A percentile compares a stretch with the other conserved stretches of the same genome.
phyloP scores from a whole-genome alignment of 2,113 vertebrate genomes.

The Ptilorrhoa leucosticta region DNA sequence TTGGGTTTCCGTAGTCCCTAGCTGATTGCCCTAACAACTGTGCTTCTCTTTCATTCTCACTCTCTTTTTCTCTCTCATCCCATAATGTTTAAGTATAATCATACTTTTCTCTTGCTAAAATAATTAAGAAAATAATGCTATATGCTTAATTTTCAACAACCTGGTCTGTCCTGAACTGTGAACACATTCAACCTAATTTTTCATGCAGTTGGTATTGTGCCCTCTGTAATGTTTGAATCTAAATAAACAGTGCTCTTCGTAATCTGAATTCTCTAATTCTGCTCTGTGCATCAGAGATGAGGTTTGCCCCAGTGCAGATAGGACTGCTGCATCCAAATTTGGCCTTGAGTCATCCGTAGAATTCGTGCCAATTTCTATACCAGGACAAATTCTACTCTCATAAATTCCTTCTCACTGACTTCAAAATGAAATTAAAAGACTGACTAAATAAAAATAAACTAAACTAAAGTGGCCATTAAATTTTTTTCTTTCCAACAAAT shows the following conservation, averaged over 20 bases:
- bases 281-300: not conserved
- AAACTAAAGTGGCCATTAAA: not conserved
- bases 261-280: not conserved
- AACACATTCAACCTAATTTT: not conserved
- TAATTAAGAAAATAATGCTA: not conserved
- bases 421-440: not conserved
- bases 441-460: slow-evolving; percentile 10
- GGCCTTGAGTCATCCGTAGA: not conserved
- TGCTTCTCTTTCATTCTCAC: not conserved
- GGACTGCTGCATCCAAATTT: not conserved
- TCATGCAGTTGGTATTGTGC: not conserved
- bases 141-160: not conserved
- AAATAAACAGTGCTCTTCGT: not conserved
- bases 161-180: not conserved
- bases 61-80: not conserved
- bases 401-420: not conserved
- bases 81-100: not conserved
- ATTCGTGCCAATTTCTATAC: not conserved
- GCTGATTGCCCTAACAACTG: not conserved
- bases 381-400: not conserved
- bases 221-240: not conserved
- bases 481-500: slow-evolving; percentile 19
- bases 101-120: not conserved
- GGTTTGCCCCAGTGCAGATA: not conserved
- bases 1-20: not conserved